Conservation (phyloP, 2,888 invertebrate genomes). For the Operophtera brumata region DNA sequence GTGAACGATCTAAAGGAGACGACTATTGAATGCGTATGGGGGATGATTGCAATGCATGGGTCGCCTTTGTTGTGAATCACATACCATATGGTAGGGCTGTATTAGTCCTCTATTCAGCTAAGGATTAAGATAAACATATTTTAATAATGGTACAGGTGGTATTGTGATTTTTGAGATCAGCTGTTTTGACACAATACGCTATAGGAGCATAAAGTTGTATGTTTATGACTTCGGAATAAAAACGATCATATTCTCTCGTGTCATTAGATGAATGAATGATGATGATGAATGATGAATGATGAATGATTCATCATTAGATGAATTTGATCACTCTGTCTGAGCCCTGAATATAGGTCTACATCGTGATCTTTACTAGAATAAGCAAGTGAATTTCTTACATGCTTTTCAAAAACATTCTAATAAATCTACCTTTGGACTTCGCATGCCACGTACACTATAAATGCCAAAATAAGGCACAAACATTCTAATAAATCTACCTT, state of each 20-base stretch:
- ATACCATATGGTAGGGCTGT: constrained; percentile 70
- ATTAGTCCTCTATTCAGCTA: constrained; percentile 55
- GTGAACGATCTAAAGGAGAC: constrained; percentile 67
- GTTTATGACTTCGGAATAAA: neutral
- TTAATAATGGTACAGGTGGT: constrained; percentile 64
- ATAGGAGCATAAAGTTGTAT: neutral
- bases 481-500: too few species aligned
- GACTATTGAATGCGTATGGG: constrained; percentile 62
- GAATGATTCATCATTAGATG: too few species aligned
- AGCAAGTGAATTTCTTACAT: too few species aligned
- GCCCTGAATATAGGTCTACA: neutral
- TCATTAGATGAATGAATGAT: too few species aligned
- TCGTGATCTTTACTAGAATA: too few species aligned
- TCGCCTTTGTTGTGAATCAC: constrained; percentile 56
- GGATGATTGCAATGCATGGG: constrained; percentile 67
- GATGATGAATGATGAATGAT: too few species aligned
- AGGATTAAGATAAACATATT: constrained; percentile 69
- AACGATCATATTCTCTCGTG: too few species aligned
- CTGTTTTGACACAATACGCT: constrained; percentile 17
- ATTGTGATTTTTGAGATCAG: constrained; percentile 41
- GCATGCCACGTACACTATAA: too few species aligned
- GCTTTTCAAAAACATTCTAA: too few species aligned
- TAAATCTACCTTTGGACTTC: too few species aligned
- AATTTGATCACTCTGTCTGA: neutral
- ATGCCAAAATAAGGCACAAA: too few species aligned